Conservation (phyloP, 1,140 invertebrate species). For the Trichogramma pretiosum region DNA sequence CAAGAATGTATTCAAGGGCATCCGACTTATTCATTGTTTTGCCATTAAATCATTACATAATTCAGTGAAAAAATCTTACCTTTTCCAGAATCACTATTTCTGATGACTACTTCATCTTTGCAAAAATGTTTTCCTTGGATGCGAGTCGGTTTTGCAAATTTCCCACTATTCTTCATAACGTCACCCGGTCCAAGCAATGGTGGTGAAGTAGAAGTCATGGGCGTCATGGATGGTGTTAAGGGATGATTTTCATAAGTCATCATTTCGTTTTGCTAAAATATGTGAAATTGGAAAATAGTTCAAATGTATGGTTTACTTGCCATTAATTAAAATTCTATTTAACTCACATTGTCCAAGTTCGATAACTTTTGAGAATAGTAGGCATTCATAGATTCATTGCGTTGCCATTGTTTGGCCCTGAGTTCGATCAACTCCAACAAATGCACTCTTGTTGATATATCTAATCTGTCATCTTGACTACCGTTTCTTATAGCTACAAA, state of each 20-base stretch:
- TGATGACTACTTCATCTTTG: constrained; percentile 87
- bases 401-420: constrained; percentile 76
- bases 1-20: no score
- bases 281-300: not conserved
- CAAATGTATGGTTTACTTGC: not conserved
- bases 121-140: constrained; percentile 85
- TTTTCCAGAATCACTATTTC: constrained; percentile 90
- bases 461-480: constrained; percentile 68
- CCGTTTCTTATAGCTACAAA: constrained; percentile 81
- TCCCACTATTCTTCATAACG: constrained; percentile 77
- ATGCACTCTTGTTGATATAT: constrained; percentile 70
- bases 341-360: constrained; percentile 56
- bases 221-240: constrained; percentile 16
- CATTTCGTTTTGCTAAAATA: constrained; percentile 24
- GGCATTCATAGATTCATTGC: constrained; percentile 66
- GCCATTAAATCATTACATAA: not conserved
- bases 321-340: not conserved
- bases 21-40: no score
- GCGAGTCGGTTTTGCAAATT: constrained; percentile 78
- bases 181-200: constrained; percentile 67
- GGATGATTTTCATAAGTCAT: constrained; percentile 31
- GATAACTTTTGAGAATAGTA: constrained; percentile 75
- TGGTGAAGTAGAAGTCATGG: constrained; percentile 25
- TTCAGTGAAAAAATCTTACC: constrained; percentile 57
- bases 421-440: constrained; percentile 82